Evolutionary conservation across 1,140 invertebrate genomes (phyloP), one percentile per base, ranked within the genome.

Genomic region (Lepidostoma basale): DNA sequence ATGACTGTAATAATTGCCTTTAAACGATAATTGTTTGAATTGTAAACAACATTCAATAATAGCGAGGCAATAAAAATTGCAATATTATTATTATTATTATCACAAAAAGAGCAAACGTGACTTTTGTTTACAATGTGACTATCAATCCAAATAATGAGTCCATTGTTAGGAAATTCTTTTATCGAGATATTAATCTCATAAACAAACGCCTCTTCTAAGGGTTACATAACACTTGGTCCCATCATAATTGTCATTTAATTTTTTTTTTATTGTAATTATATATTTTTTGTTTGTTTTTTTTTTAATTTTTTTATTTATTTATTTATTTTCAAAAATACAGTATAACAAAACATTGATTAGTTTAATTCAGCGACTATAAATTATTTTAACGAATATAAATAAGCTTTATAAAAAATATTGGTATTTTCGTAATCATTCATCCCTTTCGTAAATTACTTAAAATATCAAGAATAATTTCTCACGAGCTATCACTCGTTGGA

Each of bases 311-410:
- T 77, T 79, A 78, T 77, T 77, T 73, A 76, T 77, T 77, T 81
- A 77, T 83, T 83, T 81, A 79, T 82, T 77, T 73, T 81, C 79
- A 77, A 82, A 70, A 47, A 79, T 74, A 79, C 74, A 77, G 79
- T 81, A 82, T 76, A 83, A 82, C 78, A 81, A 82, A 78, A 80
- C 77, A 82, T 76, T 76, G 74, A 73, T 78, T 69, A 73, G 67
- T 68, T 16, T 22, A 68, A 33, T 58, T 70, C 44, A 69, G 64
- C 59, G 54, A 64, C 71, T 73, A 66, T 39, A 22, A 72, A 69
- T 64, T 69, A 65, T 40, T 67, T 66, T 45, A 33, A 62, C 67
- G 62, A 69, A 52, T 52, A 76, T 72, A 74, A 75, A 72, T 80
- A 76, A 65, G 44, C 59, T 68, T 65, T 63, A 67, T 65, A 72